Evolutionary conservation across 2,888 invertebrate species (phyloP).

Genomic region (Hemicrepidius hirtus): DNA sequence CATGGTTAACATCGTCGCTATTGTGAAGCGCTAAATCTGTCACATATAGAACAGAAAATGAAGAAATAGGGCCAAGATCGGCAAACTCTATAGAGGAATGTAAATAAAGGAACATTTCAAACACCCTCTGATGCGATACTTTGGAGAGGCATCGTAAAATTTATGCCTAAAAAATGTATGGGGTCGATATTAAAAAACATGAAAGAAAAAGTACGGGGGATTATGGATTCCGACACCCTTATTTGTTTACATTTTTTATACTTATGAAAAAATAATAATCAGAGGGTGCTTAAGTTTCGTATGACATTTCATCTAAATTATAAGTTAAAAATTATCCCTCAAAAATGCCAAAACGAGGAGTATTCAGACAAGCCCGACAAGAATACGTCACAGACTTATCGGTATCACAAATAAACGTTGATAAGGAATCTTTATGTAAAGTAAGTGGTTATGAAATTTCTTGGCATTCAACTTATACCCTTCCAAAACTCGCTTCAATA

Average conservation of each 20-base stretch:
- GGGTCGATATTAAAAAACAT: slow-evolving; percentile 21
- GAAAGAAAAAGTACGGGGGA: slow-evolving; percentile 15
- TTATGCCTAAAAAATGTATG: slow-evolving; percentile 12
- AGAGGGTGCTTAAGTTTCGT: background rate
- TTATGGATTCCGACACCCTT: slow-evolving; percentile 4
- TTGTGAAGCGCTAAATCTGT: slow-evolving; percentile 6
- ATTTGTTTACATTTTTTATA: slow-evolving; percentile 8
- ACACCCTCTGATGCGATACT: slow-evolving; percentile 3
- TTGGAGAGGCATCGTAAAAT: slow-evolving; percentile 12
- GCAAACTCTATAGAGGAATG: slow-evolving; percentile 2
- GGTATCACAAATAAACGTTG: background rate
- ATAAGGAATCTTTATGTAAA: too few relatives aligned
- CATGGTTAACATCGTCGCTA: background rate
- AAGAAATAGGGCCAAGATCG: slow-evolving; percentile 1
- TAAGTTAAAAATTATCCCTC: background rate
- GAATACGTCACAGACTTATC: background rate
- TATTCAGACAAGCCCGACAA: slow-evolving; percentile 17
- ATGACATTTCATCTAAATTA: background rate
- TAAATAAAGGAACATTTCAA: background rate
- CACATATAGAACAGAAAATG: background rate
- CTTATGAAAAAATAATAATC: slow-evolving; percentile 5
- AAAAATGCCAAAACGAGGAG: background rate
- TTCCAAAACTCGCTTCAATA: too few relatives aligned
- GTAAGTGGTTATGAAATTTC: too few relatives aligned
- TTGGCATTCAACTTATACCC: too few relatives aligned